These are phyloP conservation scores for Cichladusa arquata DNA, from an alignment of 2,113 vertebrate species.

Conservation along the genomic window DNA sequence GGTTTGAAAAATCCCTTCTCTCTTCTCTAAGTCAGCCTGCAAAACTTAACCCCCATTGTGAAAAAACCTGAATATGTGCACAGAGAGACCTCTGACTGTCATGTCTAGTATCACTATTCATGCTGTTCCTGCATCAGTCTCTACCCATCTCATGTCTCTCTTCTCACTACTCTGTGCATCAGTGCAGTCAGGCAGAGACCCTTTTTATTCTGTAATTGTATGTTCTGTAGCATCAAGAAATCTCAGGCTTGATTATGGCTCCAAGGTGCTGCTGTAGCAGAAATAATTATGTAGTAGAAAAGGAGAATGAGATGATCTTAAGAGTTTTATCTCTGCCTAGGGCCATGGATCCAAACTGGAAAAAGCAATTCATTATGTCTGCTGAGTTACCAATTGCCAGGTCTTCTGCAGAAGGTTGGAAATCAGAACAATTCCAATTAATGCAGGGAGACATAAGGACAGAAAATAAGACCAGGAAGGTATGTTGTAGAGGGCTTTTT, in stretches of 20 bases:
- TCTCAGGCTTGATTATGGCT: not conserved
- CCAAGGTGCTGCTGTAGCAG: not conserved
- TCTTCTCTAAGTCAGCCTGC: not conserved
- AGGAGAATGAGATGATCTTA: not conserved
- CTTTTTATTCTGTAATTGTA: not conserved
- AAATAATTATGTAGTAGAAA: not conserved
- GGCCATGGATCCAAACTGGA: not conserved
- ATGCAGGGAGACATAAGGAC: not conserved
- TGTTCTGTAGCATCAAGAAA: not conserved
- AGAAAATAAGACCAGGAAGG: not conserved
- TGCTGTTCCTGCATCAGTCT: not conserved
- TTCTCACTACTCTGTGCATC: not conserved
- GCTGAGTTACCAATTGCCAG: not conserved
- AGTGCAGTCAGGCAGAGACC: not conserved
- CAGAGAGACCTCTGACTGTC: not conserved
- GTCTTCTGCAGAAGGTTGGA: not conserved
- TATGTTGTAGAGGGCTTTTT: not conserved
- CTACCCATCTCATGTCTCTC: not conserved
- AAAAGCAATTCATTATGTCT: not conserved
- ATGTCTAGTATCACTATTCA: not conserved
- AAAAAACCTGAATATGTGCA: not conserved
- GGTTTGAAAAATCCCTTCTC: not conserved
- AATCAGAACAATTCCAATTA: not conserved
- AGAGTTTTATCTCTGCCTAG: not conserved
- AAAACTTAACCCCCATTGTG: not conserved